Base-by-base conservation (phyloP, 2,113 vertebrate genomes). In the Epinephelus moara region DNA sequence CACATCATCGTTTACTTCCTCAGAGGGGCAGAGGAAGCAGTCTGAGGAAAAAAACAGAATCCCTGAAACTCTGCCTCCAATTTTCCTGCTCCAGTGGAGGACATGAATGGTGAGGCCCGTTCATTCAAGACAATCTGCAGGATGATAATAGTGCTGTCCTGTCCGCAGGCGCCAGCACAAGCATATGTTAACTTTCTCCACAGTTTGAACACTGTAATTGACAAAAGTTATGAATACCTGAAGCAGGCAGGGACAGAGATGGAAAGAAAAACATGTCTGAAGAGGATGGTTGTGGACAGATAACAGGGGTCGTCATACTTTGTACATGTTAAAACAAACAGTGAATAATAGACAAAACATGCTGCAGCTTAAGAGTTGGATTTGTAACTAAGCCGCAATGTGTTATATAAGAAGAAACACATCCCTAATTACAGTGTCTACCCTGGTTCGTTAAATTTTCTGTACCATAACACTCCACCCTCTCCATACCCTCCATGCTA, bases 171-270 rank as follows among this genome's bases (percentile, higher is more conserved):
- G 47, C 84, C 87, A 86, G 66, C 42, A 23, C 55, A 89, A 60
- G 49, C 81, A 91, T 37, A 71, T 86, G 82, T 74, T 85, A 42
- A 89, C 80, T 88, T 89, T 90, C 88, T 72, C 63, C 55, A 62
- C 27, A 33, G 17, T 56, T 62, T 85, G 50, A 91, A 88, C 47
- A 81, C 88, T 81, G 42, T 89, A 89, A 91, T 90, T 90, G 49
- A 70, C 21, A 55, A 75, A 88, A 84, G 55, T 45, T 45, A 33
- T 33, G 55, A 42, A 50, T 40, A 67, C 71, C 73, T 60, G 23
- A 37, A 59, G 83, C 8, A 47, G 18, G 45, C 60, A 73, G 30
- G 59, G 57, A 75, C n/a, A 80, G 18, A 18, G 66, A 71, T 70
- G 71, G 50, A 18, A 72, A 30, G 8, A 23, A 67, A 77, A 33